Base-by-base conservation (phyloP, 2,888 invertebrate species). In the Agriopis leucophaearia region DNA sequence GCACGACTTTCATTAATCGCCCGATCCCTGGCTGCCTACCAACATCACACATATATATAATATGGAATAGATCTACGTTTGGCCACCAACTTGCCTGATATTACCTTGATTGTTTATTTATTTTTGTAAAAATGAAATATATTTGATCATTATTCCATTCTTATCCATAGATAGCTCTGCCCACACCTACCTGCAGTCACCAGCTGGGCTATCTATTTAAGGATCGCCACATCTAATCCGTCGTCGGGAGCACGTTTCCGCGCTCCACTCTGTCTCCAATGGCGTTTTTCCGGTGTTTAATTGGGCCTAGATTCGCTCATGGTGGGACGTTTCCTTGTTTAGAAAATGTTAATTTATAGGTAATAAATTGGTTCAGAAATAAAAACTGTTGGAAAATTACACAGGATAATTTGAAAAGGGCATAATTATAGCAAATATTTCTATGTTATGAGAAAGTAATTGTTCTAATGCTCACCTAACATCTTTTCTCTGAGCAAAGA, bases 211-310 rank as follows among this genome's bases (percentile, higher is more conserved):
- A 70, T 74, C 76, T 75, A 75, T 75, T 77, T 74, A 74, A 71
- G 73, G 74, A 75, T 66, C 70, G 10, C 63, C 54, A 47, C 56
- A 8, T 63, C 58, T 54, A 63, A 61, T 57, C 55, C 66, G 61
- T 45, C 48, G 48, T 51, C 60, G 50, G 61, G 27, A 45, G 47
- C 50, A 8, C 55, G 27, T 64, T 68, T 74, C 73, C 73, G 69
- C 65, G 50, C 54, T 35, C 58, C 51, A 48, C 55, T 63, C 59
- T 52, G 60, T 64, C 44, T 60, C 59, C 66, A 40, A 71, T 72
- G 35, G 54, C 62, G 73, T 74, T 70, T 74, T 71, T 74, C 74
- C 73, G 71, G 73, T 70, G 15, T 66, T 70, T 68, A 72, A 70
- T 73, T 71, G 66, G 55, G n/a, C 18, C 61, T 64, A 44, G 58